These are phyloP conservation scores for Phenganax stokvisi DNA, from an alignment of 92 coral and sea anemone species.

Conservation along the genomic window DNA sequence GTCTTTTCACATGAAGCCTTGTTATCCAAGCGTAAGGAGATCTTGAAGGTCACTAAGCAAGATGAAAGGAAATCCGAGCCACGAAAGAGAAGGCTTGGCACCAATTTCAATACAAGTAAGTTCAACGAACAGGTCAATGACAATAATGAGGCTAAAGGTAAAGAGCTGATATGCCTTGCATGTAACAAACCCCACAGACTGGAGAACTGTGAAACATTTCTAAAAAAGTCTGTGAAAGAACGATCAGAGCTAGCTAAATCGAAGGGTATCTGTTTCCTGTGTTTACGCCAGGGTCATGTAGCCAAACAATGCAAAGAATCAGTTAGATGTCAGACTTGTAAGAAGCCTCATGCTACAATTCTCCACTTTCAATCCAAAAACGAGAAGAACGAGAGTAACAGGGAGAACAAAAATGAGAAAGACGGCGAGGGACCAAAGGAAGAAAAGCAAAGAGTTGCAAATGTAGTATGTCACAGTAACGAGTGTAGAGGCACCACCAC, in stretches of 20 bases:
- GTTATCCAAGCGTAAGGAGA: constrained; percentile 42
- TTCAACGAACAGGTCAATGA: not conserved
- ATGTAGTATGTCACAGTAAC: not conserved
- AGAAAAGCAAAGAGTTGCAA: not conserved
- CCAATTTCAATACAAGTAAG: constrained; percentile 20
- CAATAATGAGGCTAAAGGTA: not conserved
- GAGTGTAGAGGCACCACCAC: constrained; percentile 26
- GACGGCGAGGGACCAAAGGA: not conserved
- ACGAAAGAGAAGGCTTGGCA: constrained; percentile 17
- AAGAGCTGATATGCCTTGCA: not conserved
- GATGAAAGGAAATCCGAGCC: not conserved
- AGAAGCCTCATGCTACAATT: constrained; percentile 54
- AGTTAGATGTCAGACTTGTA: constrained; percentile 43
- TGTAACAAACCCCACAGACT: constrained; percentile 37
- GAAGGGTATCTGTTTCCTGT: constrained; percentile 56
- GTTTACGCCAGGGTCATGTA: constrained; percentile 49
- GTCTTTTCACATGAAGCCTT: constrained; percentile 57
- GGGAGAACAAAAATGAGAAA: not conserved
- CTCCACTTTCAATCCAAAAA: constrained; percentile 30
- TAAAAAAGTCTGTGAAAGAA: constrained; percentile 46
- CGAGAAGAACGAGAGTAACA: no score
- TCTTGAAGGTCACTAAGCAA: constrained; percentile 25
- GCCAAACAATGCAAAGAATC: constrained; percentile 45
- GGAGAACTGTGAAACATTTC: constrained; percentile 49
- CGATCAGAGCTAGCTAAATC: constrained; percentile 36